phyloP scores from a whole-genome alignment of 1,140 invertebrate species.

The Caenorhabditis briggsae region DNA sequence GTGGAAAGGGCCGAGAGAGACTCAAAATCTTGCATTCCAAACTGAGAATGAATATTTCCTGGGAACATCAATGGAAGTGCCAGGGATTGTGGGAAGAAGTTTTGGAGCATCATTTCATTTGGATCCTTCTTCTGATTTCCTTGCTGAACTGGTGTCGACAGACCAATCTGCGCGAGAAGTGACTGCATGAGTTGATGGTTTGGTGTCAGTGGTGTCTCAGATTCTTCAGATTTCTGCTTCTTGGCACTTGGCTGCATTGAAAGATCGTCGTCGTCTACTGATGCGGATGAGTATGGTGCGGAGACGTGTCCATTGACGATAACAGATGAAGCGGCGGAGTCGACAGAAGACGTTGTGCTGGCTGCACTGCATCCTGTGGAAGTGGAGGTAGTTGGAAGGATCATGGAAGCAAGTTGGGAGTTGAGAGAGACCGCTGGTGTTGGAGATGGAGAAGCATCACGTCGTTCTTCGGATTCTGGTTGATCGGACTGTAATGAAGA shows the following conservation, averaged over 20 bases:
- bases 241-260: background rate
- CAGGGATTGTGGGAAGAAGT: background rate
- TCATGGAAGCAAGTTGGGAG: conserved; percentile 10
- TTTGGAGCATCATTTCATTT: background rate
- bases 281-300: background rate
- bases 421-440: conserved; percentile 28
- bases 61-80: conserved; percentile 32
- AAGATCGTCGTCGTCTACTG: background rate
- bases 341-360: conserved; percentile 35
- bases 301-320: conserved; percentile 22
- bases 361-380: conserved; percentile 31
- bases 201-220: conserved; percentile 25
- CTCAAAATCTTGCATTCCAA: conserved; percentile 46
- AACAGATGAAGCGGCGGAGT: conserved; percentile 9
- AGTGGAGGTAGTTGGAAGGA: conserved; percentile 6
- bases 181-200: background rate
- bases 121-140: conserved; percentile 25
- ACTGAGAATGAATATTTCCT: background rate
- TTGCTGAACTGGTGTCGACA: background rate
- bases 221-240: background rate
- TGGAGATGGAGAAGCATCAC: conserved; percentile 6
- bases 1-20: background rate
- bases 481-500: background rate
- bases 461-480: background rate
- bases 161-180: conserved; percentile 21